Percentiles rank a stretch among this genome's conserved stretches.
phyloP scores from a whole-genome alignment of 2,113 vertebrate genomes.

The Salvelinus alpinus region DNA sequence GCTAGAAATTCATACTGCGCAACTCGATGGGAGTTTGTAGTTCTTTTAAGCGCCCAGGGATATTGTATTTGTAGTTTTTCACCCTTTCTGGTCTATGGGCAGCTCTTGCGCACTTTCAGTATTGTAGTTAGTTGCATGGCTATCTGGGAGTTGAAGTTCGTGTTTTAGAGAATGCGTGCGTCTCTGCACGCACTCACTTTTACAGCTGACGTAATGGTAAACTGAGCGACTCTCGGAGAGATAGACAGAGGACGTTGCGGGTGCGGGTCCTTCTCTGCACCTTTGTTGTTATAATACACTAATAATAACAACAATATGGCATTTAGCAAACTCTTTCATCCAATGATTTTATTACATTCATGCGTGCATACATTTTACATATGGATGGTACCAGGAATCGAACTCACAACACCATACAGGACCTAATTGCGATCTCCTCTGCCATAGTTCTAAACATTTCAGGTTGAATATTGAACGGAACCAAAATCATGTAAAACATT shows the following conservation, averaged over 20 bases:
- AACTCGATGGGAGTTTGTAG: constrained; percentile 64
- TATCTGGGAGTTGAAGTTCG: constrained; percentile 52
- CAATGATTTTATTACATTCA: too few relatives aligned
- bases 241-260: constrained; percentile 28
- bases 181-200: constrained; percentile 72
- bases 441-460: too few relatives aligned
- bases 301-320: too few relatives aligned
- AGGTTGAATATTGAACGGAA: too few relatives aligned
- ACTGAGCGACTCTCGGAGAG: not conserved
- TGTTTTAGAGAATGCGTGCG: constrained; percentile 65
- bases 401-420: too few relatives aligned
- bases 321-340: too few relatives aligned
- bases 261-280: constrained; percentile 40
- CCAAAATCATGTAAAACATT: constrained; percentile 45
- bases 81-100: not conserved
- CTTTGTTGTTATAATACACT: constrained; percentile 35
- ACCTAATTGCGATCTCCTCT: too few relatives aligned
- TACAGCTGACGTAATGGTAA: constrained; percentile 62
- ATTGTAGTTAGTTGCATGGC: not conserved
- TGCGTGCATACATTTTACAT: too few relatives aligned
- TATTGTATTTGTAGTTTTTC: constrained; percentile 47
- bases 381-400: too few relatives aligned
- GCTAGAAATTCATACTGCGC: constrained; percentile 67
- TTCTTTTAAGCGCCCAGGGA: constrained; percentile 31
- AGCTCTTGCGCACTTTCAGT: constrained; percentile 68